A percentile compares a stretch with the other conserved stretches of the same genome.
These are phyloP conservation scores for Nemotelus pantherinus DNA, from an alignment of 2,888 invertebrate species.

Conservation along the genomic window DNA sequence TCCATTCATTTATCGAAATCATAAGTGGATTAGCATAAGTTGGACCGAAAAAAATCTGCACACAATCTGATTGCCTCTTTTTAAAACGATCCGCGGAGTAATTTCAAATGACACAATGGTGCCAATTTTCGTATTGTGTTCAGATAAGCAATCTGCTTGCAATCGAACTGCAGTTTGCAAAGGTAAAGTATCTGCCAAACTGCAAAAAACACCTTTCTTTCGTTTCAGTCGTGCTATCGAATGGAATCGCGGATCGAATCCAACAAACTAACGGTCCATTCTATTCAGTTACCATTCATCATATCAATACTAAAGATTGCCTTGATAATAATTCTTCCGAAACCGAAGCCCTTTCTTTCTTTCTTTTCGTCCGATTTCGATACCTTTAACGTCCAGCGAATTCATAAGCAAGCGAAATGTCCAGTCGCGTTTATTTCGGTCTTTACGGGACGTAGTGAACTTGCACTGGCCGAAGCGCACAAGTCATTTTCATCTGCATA, in stretches of 20 bases:
- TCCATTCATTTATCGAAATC: constrained; percentile 12
- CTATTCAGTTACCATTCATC: constrained; percentile 44
- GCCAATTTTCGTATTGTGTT: constrained; percentile 39
- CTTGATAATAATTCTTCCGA: constrained; percentile 31
- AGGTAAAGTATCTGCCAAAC: not conserved
- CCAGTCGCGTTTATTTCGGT: too few species aligned
- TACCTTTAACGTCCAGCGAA: too few species aligned
- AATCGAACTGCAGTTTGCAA: constrained; percentile 27
- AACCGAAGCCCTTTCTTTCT: constrained; percentile 25
- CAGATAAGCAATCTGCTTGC: constrained; percentile 38
- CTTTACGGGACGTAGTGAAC: too few species aligned
- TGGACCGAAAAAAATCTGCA: constrained; percentile 14
- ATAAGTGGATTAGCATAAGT: not conserved
- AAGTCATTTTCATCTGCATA: constrained; percentile 43
- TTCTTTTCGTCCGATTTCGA: not conserved
- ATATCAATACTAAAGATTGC: constrained; percentile 37
- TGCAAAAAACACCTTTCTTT: constrained; percentile 29
- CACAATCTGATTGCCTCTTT: constrained; percentile 25
- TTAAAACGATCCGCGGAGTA: constrained; percentile 20
- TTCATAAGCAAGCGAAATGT: too few species aligned
- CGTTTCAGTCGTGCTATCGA: constrained; percentile 9
- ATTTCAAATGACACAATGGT: constrained; percentile 42
- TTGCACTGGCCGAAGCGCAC: constrained; percentile 15
- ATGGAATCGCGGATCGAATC: constrained; percentile 7
- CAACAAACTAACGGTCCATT: constrained; percentile 39